These are phyloP conservation scores for Trogon surrucura DNA, from an alignment of 2,113 vertebrate species.

Conservation along the genomic window DNA sequence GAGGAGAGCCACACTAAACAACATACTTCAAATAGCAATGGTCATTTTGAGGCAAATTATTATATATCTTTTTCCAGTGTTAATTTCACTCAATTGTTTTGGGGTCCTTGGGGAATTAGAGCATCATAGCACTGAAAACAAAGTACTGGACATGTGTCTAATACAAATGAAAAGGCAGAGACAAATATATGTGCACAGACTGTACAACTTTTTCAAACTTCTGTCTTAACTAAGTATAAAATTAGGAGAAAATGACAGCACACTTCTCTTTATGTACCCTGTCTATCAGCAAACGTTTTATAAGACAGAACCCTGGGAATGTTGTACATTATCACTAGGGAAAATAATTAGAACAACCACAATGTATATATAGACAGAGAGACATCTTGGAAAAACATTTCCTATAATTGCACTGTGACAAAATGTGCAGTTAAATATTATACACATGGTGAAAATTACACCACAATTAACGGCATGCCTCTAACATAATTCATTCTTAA, in stretches of 20 bases:
- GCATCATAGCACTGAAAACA: neutral
- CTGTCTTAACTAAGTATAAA: neutral
- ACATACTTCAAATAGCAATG: neutral
- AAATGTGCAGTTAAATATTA: slow-evolving; percentile 47
- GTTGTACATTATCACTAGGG: neutral
- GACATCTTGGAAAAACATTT: slow-evolving; percentile 50
- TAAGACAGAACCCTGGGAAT: slow-evolving; percentile 18
- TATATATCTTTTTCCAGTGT: neutral
- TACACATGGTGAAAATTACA: slow-evolving; percentile 46
- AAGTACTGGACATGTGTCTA: neutral
- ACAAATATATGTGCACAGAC: neutral
- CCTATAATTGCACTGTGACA: slow-evolving; percentile 35
- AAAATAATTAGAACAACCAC: slow-evolving; percentile 53
- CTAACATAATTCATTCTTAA: slow-evolving; percentile 42
- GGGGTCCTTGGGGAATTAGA: neutral
- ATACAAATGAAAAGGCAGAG: neutral
- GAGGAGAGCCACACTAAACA: neutral
- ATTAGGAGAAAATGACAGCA: neutral
- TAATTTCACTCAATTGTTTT: slow-evolving; percentile 23
- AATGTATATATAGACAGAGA: slow-evolving; percentile 34
- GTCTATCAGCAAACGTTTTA: slow-evolving; percentile 24
- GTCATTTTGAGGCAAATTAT: neutral
- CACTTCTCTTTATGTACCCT: neutral
- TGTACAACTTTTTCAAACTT: neutral
- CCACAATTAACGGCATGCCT: slow-evolving; percentile 25